Base-by-base conservation (phyloP, 2,888 invertebrate species). In the Mythimna vitellina region DNA sequence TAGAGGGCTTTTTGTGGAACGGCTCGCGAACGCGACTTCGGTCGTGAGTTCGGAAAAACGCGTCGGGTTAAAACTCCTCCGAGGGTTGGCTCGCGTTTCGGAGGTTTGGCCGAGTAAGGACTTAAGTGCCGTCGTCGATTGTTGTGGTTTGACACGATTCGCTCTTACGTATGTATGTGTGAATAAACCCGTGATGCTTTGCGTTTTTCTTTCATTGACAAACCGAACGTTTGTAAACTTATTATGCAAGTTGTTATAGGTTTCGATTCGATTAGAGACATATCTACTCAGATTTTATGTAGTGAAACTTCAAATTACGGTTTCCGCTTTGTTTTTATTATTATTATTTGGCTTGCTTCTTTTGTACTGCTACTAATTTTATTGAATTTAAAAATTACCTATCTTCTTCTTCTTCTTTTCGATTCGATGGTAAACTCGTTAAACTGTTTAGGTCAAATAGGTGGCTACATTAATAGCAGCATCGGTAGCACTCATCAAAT, bases 1-100 rank as follows among this genome's bases (percentile, higher is more conserved):
- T 86, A 88, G 86, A 87, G 87, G 86, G 89, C 84, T 90, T 91
- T 90, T 88, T 88, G 84, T 72, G 78, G 81, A 87, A 83, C 86
- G 83, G 82, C 78, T 77, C 81, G 82, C 82, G 85, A 87, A 86
- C 84, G 82, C 80, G 86, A 85, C 83, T 89, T 83, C 82, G 82
- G 88, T 82, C 84, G 82, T 77, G 84, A 80, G 81, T 86, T 86
- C 81, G 84, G 84, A 85, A 86, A 88, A 89, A 86, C 81, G 85
- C 82, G 78, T 63, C 56, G 83, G 82, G 78, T 82, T 82, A 78
- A 84, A 83, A 80, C 83, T 85, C 85, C 80, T 81, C 65, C 63
- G 86, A 87, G 84, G 83, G 81, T 82, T 78, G 65, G 70, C 69
- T 84, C 76, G 56, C 69, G 73, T 67, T 80, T 79, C 35, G 58